A percentile compares a stretch with the other conserved stretches of the same genome.
Evolutionary conservation across 2,888 invertebrate genomes (phyloP).

Genomic region (Ornithoptera alexandrae): DNA sequence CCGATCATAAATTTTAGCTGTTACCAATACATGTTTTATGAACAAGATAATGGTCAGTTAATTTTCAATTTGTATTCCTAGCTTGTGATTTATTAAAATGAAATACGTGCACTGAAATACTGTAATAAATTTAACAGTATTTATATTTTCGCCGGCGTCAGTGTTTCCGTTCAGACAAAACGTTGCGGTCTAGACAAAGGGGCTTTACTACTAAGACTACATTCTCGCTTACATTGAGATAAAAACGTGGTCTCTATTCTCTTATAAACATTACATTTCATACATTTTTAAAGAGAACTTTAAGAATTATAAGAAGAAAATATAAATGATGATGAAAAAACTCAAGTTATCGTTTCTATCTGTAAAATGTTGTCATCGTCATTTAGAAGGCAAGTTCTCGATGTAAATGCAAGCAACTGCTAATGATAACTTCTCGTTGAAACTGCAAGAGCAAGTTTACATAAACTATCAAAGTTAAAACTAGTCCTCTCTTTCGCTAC

Average conservation of each 20-base stretch:
- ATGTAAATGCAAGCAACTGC: constrained; percentile 1
- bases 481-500: constrained; percentile 1
- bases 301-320: too few species aligned
- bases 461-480: not conserved
- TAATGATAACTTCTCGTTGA: not conserved
- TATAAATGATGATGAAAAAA: too few species aligned
- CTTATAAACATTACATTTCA: too few species aligned
- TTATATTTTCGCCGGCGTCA: too few species aligned
- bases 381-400: not conserved
- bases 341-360: too few species aligned
- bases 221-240: too few species aligned
- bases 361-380: too few species aligned
- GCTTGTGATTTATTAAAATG: not conserved
- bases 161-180: too few species aligned
- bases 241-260: too few species aligned
- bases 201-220: too few species aligned
- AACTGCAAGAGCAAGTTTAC: constrained; percentile 4
- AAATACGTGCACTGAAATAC: constrained; percentile 2
- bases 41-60: constrained; percentile 14
- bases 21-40: constrained; percentile 7
- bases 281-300: too few species aligned
- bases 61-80: constrained; percentile 18
- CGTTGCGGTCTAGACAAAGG: too few species aligned
- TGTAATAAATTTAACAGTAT: not conserved
- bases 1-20: constrained; percentile 14